Evolutionary conservation across 2,113 vertebrate species (phyloP), one percentile per base, ranked within the genome.

Genomic region (Phocoena sinus): DNA sequence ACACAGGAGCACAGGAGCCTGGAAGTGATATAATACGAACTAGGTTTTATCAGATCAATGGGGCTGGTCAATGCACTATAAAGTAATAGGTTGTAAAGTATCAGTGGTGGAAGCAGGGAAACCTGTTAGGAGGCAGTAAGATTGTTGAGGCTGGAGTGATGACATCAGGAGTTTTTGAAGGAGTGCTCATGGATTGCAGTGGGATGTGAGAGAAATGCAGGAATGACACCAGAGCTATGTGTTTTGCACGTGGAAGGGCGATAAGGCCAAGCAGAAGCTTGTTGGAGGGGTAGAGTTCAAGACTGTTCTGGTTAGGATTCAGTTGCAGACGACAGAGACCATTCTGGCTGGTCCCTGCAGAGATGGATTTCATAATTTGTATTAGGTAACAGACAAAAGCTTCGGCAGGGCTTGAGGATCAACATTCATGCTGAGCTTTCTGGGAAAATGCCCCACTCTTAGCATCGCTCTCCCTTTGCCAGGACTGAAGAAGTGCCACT

Each of bases 101-200:
- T 25, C 3, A 9, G 62, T 21, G 63, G 2, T 3, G 38, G 31
- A 9, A 36, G 25, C 2, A 21, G 17, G 4, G 26, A 25, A 8
- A 13, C 10, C 8, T 10, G 8, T 17, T n/a, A 12, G 26, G 10
- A 36, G 8, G 5, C 10, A 36, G n/a, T 31, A 85, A 17, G 8
- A 2, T 53, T 53, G 31, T 38, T 11, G 18, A 10, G 18, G n/a
- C 21, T 14, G 31, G 11, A 1, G 2, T 12, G 17, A 36, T 20
- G 28, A 20, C 38, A 33, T 21, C 50, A 17, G 1, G 10, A 17
- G 5, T 3, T 81, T 56, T 6, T 26, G 23, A 25, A 26, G 21
- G 9, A 41, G 28, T 10, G 5, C 13, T 20, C 10, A 12, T 2
- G 1, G 18, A 23, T 17, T 28, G 5, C 12, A 44, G 0, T n/a